Conservation (phyloP, 2,113 vertebrate genomes). For the Otis tarda region DNA sequence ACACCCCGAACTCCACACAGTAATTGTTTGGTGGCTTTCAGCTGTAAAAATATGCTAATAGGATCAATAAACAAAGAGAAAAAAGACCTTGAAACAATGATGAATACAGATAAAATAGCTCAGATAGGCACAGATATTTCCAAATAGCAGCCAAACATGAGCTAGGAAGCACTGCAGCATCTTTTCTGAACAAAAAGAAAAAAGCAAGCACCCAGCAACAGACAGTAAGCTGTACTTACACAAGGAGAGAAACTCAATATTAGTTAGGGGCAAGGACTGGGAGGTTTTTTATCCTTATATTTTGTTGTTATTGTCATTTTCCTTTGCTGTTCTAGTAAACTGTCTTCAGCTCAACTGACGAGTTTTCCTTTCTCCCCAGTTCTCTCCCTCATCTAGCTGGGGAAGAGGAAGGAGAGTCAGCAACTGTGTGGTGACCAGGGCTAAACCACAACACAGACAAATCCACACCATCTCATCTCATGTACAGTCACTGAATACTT, state of each 20-base stretch:
- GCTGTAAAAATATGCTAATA: conserved; percentile 33
- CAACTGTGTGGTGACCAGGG: too few relatives aligned
- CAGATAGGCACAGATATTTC: background rate
- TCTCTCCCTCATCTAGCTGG: too few relatives aligned
- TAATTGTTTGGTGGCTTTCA: conserved; percentile 19
- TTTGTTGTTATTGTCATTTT: too few relatives aligned
- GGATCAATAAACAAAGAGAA: conserved; percentile 7
- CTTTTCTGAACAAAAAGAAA: background rate
- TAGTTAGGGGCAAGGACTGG: background rate
- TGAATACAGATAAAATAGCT: background rate
- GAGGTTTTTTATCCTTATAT: background rate
- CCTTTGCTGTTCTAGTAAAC: too few relatives aligned
- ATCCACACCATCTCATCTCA: background rate
- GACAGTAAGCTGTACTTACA: background rate
- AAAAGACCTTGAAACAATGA: conserved; percentile 3
- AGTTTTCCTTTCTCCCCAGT: too few relatives aligned
- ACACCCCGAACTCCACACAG: background rate
- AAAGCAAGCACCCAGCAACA: background rate
- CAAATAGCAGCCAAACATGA: background rate
- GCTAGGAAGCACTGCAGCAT: background rate
- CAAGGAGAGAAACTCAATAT: background rate
- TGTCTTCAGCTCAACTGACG: too few relatives aligned
- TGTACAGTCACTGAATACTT: background rate
- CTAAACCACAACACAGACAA: background rate
- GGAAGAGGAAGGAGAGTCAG: too few relatives aligned